Evolutionary conservation across 2,888 invertebrate species (phyloP).

Genomic region (Seladonia tumulorum): DNA sequence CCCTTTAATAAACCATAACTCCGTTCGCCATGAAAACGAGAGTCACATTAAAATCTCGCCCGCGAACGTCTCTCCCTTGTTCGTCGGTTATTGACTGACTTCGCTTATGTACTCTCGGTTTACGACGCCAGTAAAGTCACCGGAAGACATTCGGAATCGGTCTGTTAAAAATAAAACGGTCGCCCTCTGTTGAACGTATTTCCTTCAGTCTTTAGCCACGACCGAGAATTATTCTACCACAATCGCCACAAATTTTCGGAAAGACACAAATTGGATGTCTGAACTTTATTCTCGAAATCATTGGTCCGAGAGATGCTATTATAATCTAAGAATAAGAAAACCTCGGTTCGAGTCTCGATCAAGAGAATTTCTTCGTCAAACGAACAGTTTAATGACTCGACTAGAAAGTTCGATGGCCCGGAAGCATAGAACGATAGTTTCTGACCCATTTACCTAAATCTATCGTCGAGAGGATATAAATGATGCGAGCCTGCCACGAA

Average conservation of each 20-base stretch:
- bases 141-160: slow-evolving; percentile 55
- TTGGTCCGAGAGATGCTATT: not conserved
- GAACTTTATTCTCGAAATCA: not conserved
- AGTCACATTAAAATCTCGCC: slow-evolving; percentile 72
- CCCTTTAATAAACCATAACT: slow-evolving; percentile 80
- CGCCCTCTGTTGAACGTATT: slow-evolving; percentile 25
- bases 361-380: slow-evolving; percentile 17
- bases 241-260: not conserved
- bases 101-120: slow-evolving; percentile 82
- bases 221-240: not conserved
- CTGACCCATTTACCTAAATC: slow-evolving; percentile 82
- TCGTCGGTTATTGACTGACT: slow-evolving; percentile 81
- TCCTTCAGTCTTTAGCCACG: slow-evolving; percentile 11
- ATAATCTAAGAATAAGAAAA: not conserved
- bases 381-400: slow-evolving; percentile 63
- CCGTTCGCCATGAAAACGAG: slow-evolving; percentile 78
- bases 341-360: not conserved
- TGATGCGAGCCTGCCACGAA: slow-evolving; percentile 13
- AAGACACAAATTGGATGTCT: not conserved
- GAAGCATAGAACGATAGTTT: slow-evolving; percentile 79
- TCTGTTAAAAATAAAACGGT: slow-evolving; percentile 76
- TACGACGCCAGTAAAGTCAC: slow-evolving; percentile 80
- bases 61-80: slow-evolving; percentile 46
- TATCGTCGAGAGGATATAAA: slow-evolving; percentile 53
- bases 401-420: slow-evolving; percentile 79